Conservation (phyloP, 2,797 vertebrate genomes). For the Mormyrus proboscirostris region DNA sequence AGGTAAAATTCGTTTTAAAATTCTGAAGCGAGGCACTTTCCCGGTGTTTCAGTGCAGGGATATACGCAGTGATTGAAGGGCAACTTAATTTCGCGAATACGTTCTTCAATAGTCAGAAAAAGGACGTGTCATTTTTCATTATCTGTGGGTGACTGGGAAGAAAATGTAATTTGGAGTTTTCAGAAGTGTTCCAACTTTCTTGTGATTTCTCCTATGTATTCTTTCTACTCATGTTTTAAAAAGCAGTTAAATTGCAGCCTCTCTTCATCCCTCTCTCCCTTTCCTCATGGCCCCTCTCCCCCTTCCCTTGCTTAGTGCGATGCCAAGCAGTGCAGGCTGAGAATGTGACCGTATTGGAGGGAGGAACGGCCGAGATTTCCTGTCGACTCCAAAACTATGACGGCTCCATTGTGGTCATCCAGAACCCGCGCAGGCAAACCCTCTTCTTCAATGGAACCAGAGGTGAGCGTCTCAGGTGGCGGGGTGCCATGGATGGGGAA, state of each 20-base stretch:
- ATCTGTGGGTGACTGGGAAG: neutral
- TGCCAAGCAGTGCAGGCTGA: constrained; percentile 86
- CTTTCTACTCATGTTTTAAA: neutral
- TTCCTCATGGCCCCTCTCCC: neutral
- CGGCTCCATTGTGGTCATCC: constrained; percentile 88
- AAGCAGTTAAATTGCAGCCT: neutral
- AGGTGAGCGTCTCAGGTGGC: constrained; percentile 54
- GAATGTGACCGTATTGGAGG: constrained; percentile 84
- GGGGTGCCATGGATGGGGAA: neutral
- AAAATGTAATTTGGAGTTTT: constrained; percentile 7
- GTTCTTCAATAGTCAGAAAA: neutral
- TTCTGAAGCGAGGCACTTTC: neutral
- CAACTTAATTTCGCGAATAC: neutral
- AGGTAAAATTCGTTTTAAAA: neutral
- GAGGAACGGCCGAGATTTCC: constrained; percentile 82
- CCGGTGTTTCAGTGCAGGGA: neutral
- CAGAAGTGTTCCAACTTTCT: neutral
- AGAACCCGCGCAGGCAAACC: constrained; percentile 85
- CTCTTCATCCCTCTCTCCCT: constrained; percentile 21
- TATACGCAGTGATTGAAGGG: neutral
- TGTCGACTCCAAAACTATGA: constrained; percentile 86
- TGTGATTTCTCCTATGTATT: neutral
- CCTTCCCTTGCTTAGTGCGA: constrained; percentile 44
- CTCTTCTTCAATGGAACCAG: constrained; percentile 89
- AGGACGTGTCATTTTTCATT: constrained; percentile 13